Evolutionary conservation across 2,888 invertebrate genomes (phyloP).

Genomic region (Drosophila pegasa): DNA sequence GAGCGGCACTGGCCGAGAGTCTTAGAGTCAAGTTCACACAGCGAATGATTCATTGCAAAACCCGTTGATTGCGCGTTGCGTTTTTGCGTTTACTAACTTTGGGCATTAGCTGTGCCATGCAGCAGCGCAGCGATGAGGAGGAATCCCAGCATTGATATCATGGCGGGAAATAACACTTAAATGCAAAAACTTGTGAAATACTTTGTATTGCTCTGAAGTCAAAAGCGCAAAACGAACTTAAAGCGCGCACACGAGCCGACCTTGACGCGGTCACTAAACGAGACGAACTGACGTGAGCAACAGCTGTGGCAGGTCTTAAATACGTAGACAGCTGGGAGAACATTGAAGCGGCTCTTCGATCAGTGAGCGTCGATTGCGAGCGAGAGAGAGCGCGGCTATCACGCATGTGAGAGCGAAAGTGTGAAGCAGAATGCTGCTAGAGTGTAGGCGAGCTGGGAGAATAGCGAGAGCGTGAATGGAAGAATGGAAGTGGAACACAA

Average conservation of each 20-base stretch:
- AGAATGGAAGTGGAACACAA: neutral
- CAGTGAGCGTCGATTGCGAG: neutral
- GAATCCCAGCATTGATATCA: slow-evolving; percentile 50
- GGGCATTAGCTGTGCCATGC: slow-evolving; percentile 43
- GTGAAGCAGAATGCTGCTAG: neutral
- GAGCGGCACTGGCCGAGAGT: slow-evolving; percentile 1
- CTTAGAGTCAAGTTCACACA: slow-evolving; percentile 24
- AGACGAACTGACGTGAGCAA: slow-evolving; percentile 46
- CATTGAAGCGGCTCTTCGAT: slow-evolving; percentile 15
- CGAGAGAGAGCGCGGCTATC: neutral
- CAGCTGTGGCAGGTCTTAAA: slow-evolving; percentile 42
- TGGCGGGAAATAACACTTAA: slow-evolving; percentile 30
- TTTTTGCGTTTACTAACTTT: slow-evolving; percentile 53
- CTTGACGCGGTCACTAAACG: slow-evolving; percentile 11
- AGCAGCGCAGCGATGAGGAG: slow-evolving; percentile 35
- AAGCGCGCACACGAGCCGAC: slow-evolving; percentile 2
- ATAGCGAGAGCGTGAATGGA: neutral
- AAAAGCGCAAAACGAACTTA: slow-evolving; percentile 12
- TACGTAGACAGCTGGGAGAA: slow-evolving; percentile 21
- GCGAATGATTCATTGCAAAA: slow-evolving; percentile 38
- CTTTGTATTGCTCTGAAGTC: neutral
- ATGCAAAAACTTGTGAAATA: slow-evolving; percentile 5
- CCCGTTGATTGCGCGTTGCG: slow-evolving; percentile 9
- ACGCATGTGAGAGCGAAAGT: neutral
- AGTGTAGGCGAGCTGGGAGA: neutral